Evolutionary conservation across 2,888 invertebrate species (phyloP).

Genomic region (Pteria penguin): DNA sequence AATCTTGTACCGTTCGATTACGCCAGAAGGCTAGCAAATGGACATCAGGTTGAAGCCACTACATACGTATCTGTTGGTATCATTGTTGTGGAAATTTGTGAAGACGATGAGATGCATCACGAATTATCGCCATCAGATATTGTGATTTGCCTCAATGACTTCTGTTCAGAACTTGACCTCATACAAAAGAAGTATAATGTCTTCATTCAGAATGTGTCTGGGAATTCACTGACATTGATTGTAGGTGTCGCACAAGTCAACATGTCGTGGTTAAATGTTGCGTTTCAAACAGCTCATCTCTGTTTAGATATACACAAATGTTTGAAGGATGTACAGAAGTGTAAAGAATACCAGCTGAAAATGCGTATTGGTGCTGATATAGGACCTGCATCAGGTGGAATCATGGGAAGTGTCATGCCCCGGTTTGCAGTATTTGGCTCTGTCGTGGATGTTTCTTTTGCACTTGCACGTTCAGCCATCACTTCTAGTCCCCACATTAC

Average conservation of each 20-base stretch:
- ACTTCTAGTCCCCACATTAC: slow-evolving; percentile 6
- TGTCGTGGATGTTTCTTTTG: slow-evolving; percentile 2
- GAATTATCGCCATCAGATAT: not conserved
- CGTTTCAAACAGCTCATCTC: slow-evolving; percentile 19
- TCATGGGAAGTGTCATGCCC: slow-evolving; percentile 4
- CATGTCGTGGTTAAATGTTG: not conserved
- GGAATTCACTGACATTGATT: slow-evolving; percentile 11
- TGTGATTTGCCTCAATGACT: not conserved
- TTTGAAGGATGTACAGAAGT: not conserved
- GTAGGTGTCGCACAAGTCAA: slow-evolving; percentile 9
- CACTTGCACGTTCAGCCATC: slow-evolving; percentile 21
- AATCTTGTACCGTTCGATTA: slow-evolving; percentile 60
- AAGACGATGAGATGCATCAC: not conserved
- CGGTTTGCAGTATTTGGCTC: slow-evolving; percentile 23
- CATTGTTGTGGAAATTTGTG: slow-evolving; percentile 2
- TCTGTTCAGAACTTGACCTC: slow-evolving; percentile 3
- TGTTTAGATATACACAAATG: slow-evolving; percentile 13
- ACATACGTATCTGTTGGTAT: not conserved
- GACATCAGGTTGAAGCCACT: not conserved
- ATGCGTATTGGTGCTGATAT: slow-evolving; percentile 23
- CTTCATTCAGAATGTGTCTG: not conserved
- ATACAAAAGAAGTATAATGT: not conserved
- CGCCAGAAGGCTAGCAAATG: slow-evolving; percentile 6
- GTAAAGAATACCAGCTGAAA: not conserved
- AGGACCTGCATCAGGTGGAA: slow-evolving; percentile 7